Evolutionary conservation across 2,797 vertebrate species (phyloP).

Genomic region (Melanitta fusca): DNA sequence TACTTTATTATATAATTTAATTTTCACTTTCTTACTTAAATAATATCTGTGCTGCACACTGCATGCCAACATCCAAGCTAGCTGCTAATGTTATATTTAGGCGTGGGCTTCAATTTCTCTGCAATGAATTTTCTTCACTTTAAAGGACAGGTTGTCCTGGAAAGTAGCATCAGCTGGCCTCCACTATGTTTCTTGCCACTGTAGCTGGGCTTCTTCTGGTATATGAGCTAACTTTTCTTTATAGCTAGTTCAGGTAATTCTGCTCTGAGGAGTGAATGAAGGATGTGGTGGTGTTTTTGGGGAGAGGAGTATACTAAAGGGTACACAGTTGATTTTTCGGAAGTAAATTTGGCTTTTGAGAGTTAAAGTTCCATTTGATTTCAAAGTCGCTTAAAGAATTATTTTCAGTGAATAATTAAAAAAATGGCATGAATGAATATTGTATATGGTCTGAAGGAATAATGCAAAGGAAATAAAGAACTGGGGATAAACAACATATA

Average conservation of each 20-base stretch:
- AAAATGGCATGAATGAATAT: neutral
- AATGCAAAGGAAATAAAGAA: neutral
- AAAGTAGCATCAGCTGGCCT: neutral
- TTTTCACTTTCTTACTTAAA: neutral
- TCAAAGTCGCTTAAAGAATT: neutral
- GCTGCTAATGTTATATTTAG: neutral
- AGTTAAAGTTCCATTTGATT: neutral
- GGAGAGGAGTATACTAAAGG: neutral
- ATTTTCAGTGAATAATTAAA: neutral
- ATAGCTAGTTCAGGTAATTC: neutral
- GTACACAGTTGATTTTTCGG: neutral
- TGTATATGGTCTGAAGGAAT: neutral
- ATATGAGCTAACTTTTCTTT: neutral
- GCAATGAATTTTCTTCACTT: neutral
- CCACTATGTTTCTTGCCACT: fast-evolving
- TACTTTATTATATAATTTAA: neutral
- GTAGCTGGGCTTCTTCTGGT: neutral
- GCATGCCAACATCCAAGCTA: neutral
- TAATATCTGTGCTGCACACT: neutral
- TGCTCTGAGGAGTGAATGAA: neutral
- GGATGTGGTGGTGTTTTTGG: neutral
- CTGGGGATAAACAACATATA: neutral
- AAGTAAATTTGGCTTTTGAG: neutral
- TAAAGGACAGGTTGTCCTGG: neutral
- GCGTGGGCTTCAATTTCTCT: neutral